Percentiles rank a stretch among this genome's conserved stretches.
Evolutionary conservation across 2,797 vertebrate species (phyloP).

Genomic region (Numenius phaeopus): DNA sequence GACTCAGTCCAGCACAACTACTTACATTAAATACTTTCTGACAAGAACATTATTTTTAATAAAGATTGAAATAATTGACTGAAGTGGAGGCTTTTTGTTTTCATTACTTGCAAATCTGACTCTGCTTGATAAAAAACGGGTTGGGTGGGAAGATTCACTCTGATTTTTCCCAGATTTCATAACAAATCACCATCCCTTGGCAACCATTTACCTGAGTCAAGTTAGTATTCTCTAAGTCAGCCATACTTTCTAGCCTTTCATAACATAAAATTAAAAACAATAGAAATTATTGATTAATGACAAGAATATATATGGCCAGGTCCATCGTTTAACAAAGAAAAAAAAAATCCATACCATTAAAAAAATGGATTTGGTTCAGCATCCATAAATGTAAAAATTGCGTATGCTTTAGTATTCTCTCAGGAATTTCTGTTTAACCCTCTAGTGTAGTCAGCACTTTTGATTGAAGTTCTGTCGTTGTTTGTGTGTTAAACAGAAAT

Average conservation of each 20-base stretch:
- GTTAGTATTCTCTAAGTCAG: neutral
- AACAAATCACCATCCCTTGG: neutral
- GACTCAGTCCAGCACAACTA: neutral
- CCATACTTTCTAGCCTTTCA: constrained; percentile 20
- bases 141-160: neutral
- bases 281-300: constrained; percentile 60
- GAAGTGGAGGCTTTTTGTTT: constrained; percentile 6
- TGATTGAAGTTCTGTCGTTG: neutral
- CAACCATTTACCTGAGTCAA: constrained; percentile 37
- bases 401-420: neutral
- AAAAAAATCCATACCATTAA: constrained; percentile 27
- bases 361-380: constrained; percentile 6
- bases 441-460: neutral
- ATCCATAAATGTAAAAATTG: neutral
- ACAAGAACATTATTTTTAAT: constrained; percentile 13
- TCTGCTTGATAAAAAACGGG: neutral
- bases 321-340: constrained; percentile 19
- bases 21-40: neutral
- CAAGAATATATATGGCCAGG: constrained; percentile 35
- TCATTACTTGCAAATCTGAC: neutral
- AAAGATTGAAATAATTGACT: constrained; percentile 21
- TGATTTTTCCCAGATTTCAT: constrained; percentile 3
- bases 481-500: constrained; percentile 5
- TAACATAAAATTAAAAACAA: constrained; percentile 59
- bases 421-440: constrained; percentile 16